These are phyloP conservation scores for Cydia pomonella DNA, from an alignment of 1,140 invertebrate species.

Conservation along the genomic window DNA sequence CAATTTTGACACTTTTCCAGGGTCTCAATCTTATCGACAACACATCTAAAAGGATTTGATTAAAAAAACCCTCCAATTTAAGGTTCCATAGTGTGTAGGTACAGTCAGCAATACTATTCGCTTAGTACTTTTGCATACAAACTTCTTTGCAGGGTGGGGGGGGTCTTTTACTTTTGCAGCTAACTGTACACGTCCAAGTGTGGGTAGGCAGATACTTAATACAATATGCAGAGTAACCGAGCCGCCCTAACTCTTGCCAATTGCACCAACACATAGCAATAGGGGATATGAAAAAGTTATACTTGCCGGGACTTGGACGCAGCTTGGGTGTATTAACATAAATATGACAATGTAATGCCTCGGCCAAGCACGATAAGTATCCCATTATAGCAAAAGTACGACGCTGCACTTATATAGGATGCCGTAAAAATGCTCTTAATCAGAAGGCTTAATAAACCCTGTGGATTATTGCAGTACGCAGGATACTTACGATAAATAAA, in stretches of 20 bases:
- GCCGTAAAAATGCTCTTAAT: neutral
- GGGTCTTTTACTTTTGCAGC: too few relatives aligned
- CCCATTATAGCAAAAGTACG: conserved; percentile 23
- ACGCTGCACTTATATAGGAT: conserved; percentile 2
- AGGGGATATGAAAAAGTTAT: conserved; percentile 31
- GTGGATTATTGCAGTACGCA: neutral
- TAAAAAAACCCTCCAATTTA: neutral
- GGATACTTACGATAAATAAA: neutral
- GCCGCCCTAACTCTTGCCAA: conserved; percentile 6
- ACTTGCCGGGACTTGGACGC: conserved; percentile 27
- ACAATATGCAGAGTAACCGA: conserved; percentile 2
- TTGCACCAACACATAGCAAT: conserved; percentile 11
- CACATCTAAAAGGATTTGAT: neutral
- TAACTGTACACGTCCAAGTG: neutral
- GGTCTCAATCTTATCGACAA: neutral
- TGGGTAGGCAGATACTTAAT: neutral
- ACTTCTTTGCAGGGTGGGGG: too few relatives aligned
- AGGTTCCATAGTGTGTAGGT: neutral
- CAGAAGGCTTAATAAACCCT: neutral
- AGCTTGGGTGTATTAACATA: conserved; percentile 26
- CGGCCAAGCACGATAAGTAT: conserved; percentile 23
- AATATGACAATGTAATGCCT: conserved; percentile 32
- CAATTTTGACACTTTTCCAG: neutral
- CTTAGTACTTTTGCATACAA: too few relatives aligned
- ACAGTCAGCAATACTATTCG: too few relatives aligned